Evolutionary conservation across 2,888 invertebrate species (phyloP), one percentile per base, ranked within the genome.

Genomic region (Nemotelus pantherinus): DNA sequence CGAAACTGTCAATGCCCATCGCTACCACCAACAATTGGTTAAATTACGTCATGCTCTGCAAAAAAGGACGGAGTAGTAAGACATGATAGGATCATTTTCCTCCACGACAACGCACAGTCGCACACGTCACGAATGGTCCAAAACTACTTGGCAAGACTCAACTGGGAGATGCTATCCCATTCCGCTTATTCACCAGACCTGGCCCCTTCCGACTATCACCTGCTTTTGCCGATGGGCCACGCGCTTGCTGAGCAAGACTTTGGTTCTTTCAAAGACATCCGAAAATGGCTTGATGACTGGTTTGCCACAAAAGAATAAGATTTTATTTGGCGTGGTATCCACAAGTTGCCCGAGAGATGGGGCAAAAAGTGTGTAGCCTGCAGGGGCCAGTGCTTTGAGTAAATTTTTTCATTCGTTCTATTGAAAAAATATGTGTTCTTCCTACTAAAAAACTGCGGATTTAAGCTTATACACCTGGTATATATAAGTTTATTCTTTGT

Each of bases 161-260:
- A 60, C 60, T 60, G 25, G 60, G 25, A 60, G 63, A 9, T 63
- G 60, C 60, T 60, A 60, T 25, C 2, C 60, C 60, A 60, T 60
- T 5, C 60, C 60, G 63, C 63, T 63, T 63, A 63, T 63, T 63
- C 63, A 63, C 5, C 63, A 63, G 63, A 63, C 25, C 39, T 63
- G 60, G 9, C 60, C 10, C 10, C 60, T 60, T 60, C 60, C 60
- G 60, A 60, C 60, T 60, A 60, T 25, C 60, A 7, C 60, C 63
- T 63, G 25, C 3, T 63, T 63, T 63, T 2, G 5, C 43, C 43
- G 3, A 63, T 63, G 63, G 63, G 60, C 60, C 7, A 58, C 25
- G 60, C 7, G 60, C 60, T 58, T 25, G 9, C 60, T 58, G 60
- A 25, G 25, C 2, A 60, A 2, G 7, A 6, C 10, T 53, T 53